These are phyloP conservation scores for Natrix natrix DNA, from an alignment of 2,797 vertebrate genomes.

Conservation along the genomic window DNA sequence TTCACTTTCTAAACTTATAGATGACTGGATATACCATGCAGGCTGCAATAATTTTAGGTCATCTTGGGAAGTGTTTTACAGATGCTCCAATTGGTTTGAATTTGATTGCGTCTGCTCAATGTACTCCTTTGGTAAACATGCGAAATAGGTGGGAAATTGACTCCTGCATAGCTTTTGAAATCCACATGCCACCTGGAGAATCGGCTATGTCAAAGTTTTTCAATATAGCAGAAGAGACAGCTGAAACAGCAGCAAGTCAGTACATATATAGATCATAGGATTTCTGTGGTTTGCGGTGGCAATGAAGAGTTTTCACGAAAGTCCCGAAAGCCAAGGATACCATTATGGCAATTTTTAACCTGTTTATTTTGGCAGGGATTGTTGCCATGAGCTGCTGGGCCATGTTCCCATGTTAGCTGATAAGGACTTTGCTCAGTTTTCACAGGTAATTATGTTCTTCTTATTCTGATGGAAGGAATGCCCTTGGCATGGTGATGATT, in stretches of 20 bases:
- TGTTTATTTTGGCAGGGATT: constrained; percentile 75
- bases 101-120: neutral
- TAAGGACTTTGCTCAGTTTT: constrained; percentile 84
- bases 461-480: neutral
- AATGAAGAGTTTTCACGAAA: neutral
- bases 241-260: neutral
- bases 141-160: neutral
- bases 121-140: neutral
- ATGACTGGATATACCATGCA: neutral
- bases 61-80: neutral
- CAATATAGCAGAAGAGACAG: neutral
- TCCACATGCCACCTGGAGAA: neutral
- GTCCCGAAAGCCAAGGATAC: neutral
- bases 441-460: constrained; percentile 71
- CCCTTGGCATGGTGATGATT: no score
- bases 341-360: neutral
- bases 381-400: constrained; percentile 83
- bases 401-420: constrained; percentile 84
- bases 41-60: neutral
- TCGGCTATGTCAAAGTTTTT: neutral
- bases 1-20: neutral
- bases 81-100: neutral
- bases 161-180: neutral
- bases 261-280: neutral
- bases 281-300: neutral